These are phyloP conservation scores for zebrafish (Danio rerio) DNA, from an alignment of 2,113 vertebrate species.

Conservation along the genomic window GRCz12tu NC_133188.1:38670001-38670500, in stretches of 20 bases:
- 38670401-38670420: constrained; percentile 8
- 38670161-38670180: constrained; percentile 58
- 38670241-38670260: constrained; percentile 64
- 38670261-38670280: constrained; percentile 59
- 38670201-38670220: constrained; percentile 56
- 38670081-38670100: constrained; percentile 67
- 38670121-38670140: constrained; percentile 68
- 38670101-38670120: constrained; percentile 57
- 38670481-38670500: constrained; percentile 3
- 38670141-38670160: constrained; percentile 74
- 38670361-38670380: constrained; percentile 22
- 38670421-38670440: constrained; percentile 15
- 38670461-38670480: background rate
- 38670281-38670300: constrained; percentile 60
- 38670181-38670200: constrained; percentile 52
- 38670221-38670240: constrained; percentile 59
- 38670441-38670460: background rate
- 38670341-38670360: background rate
- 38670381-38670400: constrained; percentile 18
- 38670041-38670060: constrained; percentile 33
- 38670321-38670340: constrained; percentile 3
- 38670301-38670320: constrained; percentile 55
- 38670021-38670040: constrained; percentile 50
- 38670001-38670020: constrained; percentile 42
- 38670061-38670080: constrained; percentile 59